phyloP scores from a whole-genome alignment of 2,113 vertebrate species.

The Columba janthina region DNA sequence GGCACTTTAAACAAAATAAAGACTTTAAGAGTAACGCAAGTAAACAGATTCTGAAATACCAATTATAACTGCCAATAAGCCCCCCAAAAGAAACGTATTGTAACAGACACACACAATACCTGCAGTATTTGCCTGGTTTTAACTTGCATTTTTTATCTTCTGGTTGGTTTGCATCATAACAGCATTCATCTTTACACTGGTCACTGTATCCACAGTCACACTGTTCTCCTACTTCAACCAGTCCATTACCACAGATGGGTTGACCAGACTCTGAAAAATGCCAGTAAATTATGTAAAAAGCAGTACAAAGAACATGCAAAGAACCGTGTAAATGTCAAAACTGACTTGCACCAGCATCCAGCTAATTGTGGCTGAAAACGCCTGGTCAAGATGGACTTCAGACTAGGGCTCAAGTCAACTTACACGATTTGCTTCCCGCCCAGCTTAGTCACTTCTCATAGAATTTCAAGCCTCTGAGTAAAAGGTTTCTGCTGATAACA shows the following conservation, averaged over 20 bases:
- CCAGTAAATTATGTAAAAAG: background rate
- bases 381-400: background rate
- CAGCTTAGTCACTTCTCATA: background rate
- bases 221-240: constrained; percentile 91
- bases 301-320: background rate
- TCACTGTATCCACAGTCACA: constrained; percentile 97
- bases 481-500: background rate
- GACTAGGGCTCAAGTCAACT: background rate
- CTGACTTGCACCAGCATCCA: background rate
- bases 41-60: background rate
- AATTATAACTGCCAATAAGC: background rate
- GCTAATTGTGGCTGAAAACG: background rate
- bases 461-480: background rate
- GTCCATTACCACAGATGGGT: constrained; percentile 96
- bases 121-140: constrained; percentile 82
- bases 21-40: background rate
- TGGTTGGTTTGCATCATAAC: constrained; percentile 84
- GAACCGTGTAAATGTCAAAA: background rate
- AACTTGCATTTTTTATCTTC: constrained; percentile 88
- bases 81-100: background rate
- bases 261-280: constrained; percentile 90
- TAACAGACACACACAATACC: constrained; percentile 70
- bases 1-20: background rate
- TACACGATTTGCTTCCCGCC: background rate
- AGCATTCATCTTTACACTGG: constrained; percentile 92